Conservation (phyloP, 1,140 invertebrate genomes). For the Glossosoma conforme region DNA sequence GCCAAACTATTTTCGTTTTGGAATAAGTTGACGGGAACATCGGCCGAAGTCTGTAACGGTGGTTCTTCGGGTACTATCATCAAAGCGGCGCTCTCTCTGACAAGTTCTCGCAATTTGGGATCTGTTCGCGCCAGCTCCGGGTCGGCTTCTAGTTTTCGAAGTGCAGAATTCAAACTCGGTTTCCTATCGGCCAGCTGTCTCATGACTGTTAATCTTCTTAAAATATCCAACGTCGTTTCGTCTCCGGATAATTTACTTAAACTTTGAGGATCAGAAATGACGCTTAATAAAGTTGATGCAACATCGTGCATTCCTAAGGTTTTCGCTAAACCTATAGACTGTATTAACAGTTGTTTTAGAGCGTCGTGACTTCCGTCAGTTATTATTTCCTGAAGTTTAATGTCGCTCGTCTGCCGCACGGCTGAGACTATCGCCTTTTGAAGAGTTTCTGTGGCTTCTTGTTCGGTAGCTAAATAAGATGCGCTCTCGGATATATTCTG, state of each 20-base stretch:
- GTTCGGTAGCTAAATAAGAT: conserved; percentile 53
- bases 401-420: conserved; percentile 55
- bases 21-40: conserved; percentile 61
- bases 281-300: conserved; percentile 53
- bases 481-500: conserved; percentile 54
- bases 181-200: conserved; percentile 63
- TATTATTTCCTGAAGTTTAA: conserved; percentile 51
- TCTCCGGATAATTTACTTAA: conserved; percentile 56
- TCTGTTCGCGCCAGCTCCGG: conserved; percentile 62
- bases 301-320: conserved; percentile 63
- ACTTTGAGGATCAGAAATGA: conserved; percentile 57
- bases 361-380: conserved; percentile 48
- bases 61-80: conserved; percentile 62
- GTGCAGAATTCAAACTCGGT: conserved; percentile 55
- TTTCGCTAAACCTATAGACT: conserved; percentile 66
- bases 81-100: conserved; percentile 64
- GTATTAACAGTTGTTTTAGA: conserved; percentile 52
- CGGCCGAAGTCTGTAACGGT: conserved; percentile 57
- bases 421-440: conserved; percentile 59
- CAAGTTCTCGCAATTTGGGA: conserved; percentile 61
- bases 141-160: conserved; percentile 58
- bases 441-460: conserved; percentile 56
- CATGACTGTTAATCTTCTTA: conserved; percentile 68
- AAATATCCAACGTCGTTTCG: conserved; percentile 57
- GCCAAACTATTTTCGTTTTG: conserved; percentile 63